Base-by-base conservation (phyloP, 2,888 invertebrate species). In the Pediacus dermestoides region DNA sequence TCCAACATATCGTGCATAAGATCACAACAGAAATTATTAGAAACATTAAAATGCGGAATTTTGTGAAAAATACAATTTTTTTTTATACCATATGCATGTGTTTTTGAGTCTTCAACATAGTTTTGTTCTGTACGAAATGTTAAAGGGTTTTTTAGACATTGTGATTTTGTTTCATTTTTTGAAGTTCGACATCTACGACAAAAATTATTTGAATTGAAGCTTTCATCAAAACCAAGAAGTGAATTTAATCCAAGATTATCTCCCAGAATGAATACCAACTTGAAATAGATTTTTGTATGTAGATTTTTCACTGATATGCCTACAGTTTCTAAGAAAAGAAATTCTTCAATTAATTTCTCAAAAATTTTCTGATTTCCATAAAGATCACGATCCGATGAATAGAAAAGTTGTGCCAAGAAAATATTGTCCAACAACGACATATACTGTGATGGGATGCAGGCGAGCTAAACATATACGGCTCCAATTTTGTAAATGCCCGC, bases 1-100 rank as follows among this genome's bases (percentile, higher is more conserved):
- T 39, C 37, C 25, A 23, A 26, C 9, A 42, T n/a, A 34, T 42
- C 42, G 22, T 42, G 42, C 42, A 42, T 42, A 8, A 41, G 26
- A 23, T 42, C 42, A 40, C 16, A 39, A 7, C 16, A n/a, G 13
- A 32, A 8, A 23, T 42, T 42, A 15, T 30, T 18, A 12, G 18
- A 18, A n/a, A 10, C 16, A 25, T 40, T 30, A 30, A 40, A 40
- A 30, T 30, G 10, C 9, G 14, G n/a, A 11, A 40, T 14, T 9
- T 30, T 30, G 16, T 40, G 30, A 11, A 30, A 39, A 31, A 40
- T 23, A 21, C 40, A 39, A 7, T 21, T n/a, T 25, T 40, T 23
- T 39, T 40, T 39, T 7, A 40, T 16, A 14, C 40, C 40, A 15
- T 18, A 18, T 8, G 18, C 4, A 18, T 6, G 8, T 18, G 18